phyloP scores from a whole-genome alignment of 2,797 vertebrate genomes.

The Orestias chungarensis region DNA sequence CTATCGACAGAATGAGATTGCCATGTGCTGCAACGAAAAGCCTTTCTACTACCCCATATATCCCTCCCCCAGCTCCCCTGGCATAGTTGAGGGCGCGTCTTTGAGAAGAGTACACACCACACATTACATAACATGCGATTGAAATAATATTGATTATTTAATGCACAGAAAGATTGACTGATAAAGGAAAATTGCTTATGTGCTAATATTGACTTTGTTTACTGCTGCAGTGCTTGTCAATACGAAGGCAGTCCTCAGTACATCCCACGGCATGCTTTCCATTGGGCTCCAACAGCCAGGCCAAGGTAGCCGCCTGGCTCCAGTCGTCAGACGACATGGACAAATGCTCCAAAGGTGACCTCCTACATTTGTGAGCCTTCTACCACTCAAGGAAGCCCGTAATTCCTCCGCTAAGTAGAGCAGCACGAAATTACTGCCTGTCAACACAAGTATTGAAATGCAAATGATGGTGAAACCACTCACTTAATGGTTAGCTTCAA shows the following conservation, averaged over 20 bases:
- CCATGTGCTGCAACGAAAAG: conserved; percentile 89
- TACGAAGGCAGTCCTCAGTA: conserved; percentile 85
- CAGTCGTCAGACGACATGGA: conserved; percentile 96
- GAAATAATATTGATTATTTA: not conserved
- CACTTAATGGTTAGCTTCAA: conserved; percentile 4
- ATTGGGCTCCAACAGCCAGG: conserved; percentile 84
- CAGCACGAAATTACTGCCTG: not conserved
- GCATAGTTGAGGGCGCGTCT: conserved; percentile 77
- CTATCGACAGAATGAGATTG: conserved; percentile 96
- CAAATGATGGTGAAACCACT: conserved; percentile 1
- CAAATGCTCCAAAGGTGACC: conserved; percentile 91
- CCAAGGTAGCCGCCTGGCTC: conserved; percentile 90
- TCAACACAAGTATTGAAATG: not conserved
- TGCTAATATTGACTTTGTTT: conserved; percentile 47
- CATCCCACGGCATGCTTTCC: conserved; percentile 82
- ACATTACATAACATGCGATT: not conserved
- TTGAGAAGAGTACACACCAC: conserved; percentile 83
- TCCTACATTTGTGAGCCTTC: not conserved
- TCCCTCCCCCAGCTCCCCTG: conserved; percentile 78
- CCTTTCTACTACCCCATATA: conserved; percentile 85
- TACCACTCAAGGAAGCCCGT: not conserved
- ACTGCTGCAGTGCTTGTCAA: conserved; percentile 76
- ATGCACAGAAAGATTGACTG: not conserved
- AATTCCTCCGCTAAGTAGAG: not conserved
- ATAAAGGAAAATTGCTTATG: conserved; percentile 18